phyloP scores from a whole-genome alignment of 2,797 vertebrate species.

The Hoplostethus mediterraneus region DNA sequence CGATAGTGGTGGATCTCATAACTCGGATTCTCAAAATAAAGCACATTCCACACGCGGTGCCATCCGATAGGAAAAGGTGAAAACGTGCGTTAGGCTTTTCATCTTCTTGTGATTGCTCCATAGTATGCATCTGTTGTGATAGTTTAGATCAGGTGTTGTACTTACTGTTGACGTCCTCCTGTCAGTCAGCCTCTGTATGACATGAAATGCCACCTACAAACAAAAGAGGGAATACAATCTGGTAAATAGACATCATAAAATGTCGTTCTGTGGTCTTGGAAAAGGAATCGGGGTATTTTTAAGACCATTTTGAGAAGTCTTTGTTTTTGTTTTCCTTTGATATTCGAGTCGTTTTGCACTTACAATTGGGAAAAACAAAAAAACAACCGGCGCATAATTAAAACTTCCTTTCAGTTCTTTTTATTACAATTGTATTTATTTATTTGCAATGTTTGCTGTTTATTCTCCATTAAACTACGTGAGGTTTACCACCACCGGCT shows the following conservation, averaged over 20 bases:
- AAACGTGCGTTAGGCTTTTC: not conserved
- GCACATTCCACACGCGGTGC: not conserved
- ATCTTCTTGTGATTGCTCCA: not conserved
- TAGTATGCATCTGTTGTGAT: not conserved
- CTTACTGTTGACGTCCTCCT: slow-evolving; percentile 34
- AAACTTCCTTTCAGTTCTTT: slow-evolving; percentile 52
- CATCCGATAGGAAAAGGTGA: not conserved
- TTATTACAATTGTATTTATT: slow-evolving; percentile 70
- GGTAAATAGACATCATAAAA: slow-evolving; percentile 51
- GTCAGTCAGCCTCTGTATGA: slow-evolving; percentile 34
- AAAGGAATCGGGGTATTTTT: slow-evolving; percentile 45
- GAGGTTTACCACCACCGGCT: slow-evolving; percentile 52
- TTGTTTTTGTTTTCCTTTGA: slow-evolving; percentile 68
- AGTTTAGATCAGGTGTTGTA: slow-evolving; percentile 20
- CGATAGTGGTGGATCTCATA: slow-evolving; percentile 15
- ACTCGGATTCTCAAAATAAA: slow-evolving; percentile 4
- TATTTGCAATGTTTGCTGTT: slow-evolving; percentile 73
- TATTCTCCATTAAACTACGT: slow-evolving; percentile 62
- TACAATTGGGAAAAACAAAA: slow-evolving; percentile 60
- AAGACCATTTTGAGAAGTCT: slow-evolving; percentile 51
- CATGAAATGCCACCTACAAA: slow-evolving; percentile 60
- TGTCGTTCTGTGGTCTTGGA: slow-evolving; percentile 58
- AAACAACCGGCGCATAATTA: slow-evolving; percentile 53
- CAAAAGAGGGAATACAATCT: slow-evolving; percentile 42
- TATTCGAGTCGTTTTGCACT: slow-evolving; percentile 54